Conservation (phyloP, 2,888 invertebrate genomes). For the Eristalis pertinax region DNA sequence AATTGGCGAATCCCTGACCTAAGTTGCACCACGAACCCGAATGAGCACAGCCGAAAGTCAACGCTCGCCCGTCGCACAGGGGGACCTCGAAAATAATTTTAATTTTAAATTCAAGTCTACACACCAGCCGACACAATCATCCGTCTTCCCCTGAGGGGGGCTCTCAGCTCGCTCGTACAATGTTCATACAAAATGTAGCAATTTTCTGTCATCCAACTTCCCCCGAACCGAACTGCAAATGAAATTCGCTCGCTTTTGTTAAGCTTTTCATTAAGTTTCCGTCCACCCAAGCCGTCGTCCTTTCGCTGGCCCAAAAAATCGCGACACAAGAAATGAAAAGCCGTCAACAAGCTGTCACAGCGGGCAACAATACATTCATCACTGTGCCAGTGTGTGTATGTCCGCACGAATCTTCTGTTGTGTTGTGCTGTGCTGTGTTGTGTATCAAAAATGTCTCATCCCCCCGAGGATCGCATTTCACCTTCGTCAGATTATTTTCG, state of each 20-base stretch:
- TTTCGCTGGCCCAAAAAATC: background rate
- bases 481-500: conserved; percentile 55
- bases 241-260: conserved; percentile 37
- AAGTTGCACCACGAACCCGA: no score
- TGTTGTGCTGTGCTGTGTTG: background rate
- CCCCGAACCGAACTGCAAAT: conserved; percentile 16
- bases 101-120: background rate
- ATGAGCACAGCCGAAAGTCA: no score
- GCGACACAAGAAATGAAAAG: conserved; percentile 32
- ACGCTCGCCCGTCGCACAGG: no score
- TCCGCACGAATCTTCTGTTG: background rate
- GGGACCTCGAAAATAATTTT: no score
- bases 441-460: conserved; percentile 8
- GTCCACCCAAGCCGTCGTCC: conserved; percentile 6
- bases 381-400: conserved; percentile 12
- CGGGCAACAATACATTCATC: conserved; percentile 46
- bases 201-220: conserved; percentile 14
- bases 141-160: background rate
- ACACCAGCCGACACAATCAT: background rate
- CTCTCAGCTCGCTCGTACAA: background rate
- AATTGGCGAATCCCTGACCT: no score
- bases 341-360: conserved; percentile 59
- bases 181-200: conserved; percentile 7
- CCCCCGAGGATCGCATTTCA: conserved; percentile 45
- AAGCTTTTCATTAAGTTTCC: conserved; percentile 59